Evolutionary conservation across 2,888 invertebrate genomes (phyloP).

Genomic region (Agonopterix alstromeriana): DNA sequence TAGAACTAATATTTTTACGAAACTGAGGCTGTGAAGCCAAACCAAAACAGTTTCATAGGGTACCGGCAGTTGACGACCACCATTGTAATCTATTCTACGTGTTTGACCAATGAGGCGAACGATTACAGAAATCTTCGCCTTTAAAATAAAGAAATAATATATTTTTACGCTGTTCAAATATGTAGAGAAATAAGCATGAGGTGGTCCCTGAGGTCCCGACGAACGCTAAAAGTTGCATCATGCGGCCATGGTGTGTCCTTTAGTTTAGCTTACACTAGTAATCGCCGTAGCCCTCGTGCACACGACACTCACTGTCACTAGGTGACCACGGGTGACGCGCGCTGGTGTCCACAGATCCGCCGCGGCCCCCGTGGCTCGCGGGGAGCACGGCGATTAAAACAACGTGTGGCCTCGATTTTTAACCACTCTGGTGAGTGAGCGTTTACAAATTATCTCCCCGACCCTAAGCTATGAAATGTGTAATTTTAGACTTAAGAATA

Average conservation of each 20-base stretch:
- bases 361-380: slow-evolving; percentile 1
- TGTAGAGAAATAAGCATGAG: slow-evolving; percentile 1
- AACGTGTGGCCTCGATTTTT: slow-evolving; percentile 70
- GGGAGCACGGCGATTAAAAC: slow-evolving; percentile 43
- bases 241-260: slow-evolving; percentile 71
- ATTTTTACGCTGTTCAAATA: background rate
- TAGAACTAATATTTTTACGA: slow-evolving; percentile 47
- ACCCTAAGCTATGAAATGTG: slow-evolving; percentile 73
- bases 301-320: background rate
- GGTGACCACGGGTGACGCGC: no score
- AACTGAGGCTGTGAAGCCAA: slow-evolving; percentile 62
- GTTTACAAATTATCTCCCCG: slow-evolving; percentile 32
- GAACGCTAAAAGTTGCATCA: slow-evolving; percentile 58
- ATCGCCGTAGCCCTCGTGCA: slow-evolving; percentile 44
- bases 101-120: slow-evolving; percentile 7
- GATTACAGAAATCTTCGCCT: background rate
- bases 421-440: slow-evolving; percentile 39
- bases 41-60: slow-evolving; percentile 51
- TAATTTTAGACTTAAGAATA: slow-evolving; percentile 45
- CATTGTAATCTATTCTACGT: slow-evolving; percentile 2
- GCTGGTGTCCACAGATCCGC: no score
- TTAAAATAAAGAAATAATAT: background rate
- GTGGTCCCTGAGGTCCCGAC: slow-evolving; percentile 36
- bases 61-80: slow-evolving; percentile 23
- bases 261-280: slow-evolving; percentile 46